Evolutionary conservation across 1,140 invertebrate species (phyloP).

Genomic region (Harlomillsia oculata): DNA sequence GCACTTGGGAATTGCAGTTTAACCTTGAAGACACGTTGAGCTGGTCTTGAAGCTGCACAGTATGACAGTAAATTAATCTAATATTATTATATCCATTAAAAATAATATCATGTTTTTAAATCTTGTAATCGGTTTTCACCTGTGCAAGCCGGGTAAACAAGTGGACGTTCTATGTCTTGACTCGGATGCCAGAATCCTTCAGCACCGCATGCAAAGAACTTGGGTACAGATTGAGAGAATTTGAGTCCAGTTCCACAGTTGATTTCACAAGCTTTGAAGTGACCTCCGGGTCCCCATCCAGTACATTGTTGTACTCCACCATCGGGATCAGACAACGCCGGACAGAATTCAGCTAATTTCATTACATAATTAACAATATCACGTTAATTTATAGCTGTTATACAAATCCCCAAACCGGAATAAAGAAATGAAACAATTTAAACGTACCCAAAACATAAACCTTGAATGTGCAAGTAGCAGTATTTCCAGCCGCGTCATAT

Average conservation of each 20-base stretch:
- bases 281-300: conserved; percentile 81
- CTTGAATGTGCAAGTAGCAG: conserved; percentile 84
- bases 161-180: conserved; percentile 59
- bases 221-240: conserved; percentile 81
- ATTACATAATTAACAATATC: not conserved
- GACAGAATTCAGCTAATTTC: conserved; percentile 73
- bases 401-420: not conserved
- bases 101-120: not conserved
- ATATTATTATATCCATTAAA: not conserved
- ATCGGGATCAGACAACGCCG: conserved; percentile 70
- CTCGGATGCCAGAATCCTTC: conserved; percentile 94
- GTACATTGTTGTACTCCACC: conserved; percentile 83
- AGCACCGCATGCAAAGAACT: conserved; percentile 91
- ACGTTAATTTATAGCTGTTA: not conserved
- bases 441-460: conserved; percentile 78
- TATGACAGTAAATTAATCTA: conserved; percentile 6
- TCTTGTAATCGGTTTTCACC: conserved; percentile 47
- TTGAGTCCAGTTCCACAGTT: conserved; percentile 63
- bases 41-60: conserved; percentile 60
- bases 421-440: conserved; percentile 16
- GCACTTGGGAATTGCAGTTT: conserved; percentile 87
- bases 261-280: conserved; percentile 87
- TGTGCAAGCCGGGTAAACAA: conserved; percentile 83
- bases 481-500: conserved; percentile 79
- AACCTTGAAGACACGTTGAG: conserved; percentile 83